Percentiles rank a stretch among this genome's conserved stretches.
Conservation (phyloP, 37 sponge, comb jelly and placozoan genomes). For the Haliclona indistincta region DNA sequence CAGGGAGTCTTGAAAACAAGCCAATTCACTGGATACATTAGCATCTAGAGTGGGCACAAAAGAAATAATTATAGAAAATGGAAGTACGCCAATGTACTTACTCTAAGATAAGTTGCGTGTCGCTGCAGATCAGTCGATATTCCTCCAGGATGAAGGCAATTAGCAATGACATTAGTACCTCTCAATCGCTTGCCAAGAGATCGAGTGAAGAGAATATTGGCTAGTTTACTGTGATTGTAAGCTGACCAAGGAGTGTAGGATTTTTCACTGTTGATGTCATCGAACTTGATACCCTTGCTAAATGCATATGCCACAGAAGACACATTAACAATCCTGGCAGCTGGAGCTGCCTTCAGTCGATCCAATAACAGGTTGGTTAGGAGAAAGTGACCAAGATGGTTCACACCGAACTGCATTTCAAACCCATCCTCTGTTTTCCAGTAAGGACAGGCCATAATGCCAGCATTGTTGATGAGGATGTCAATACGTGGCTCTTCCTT, state of each 20-base stretch:
- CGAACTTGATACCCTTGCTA: slow-evolving; percentile 38
- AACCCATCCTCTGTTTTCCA: slow-evolving; percentile 65
- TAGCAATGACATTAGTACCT: slow-evolving; percentile 61
- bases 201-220: slow-evolving; percentile 69
- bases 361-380: slow-evolving; percentile 73
- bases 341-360: slow-evolving; percentile 52
- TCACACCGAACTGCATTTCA: slow-evolving; percentile 80
- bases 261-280: slow-evolving; percentile 59
- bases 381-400: slow-evolving; percentile 85
- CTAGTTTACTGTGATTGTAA: slow-evolving; percentile 66
- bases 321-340: slow-evolving; percentile 56
- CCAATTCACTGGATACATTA: neutral
- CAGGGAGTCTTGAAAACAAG: slow-evolving; percentile 50
- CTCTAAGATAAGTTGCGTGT: no score
- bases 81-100: neutral
- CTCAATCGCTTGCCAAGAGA: slow-evolving; percentile 39
- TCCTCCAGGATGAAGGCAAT: slow-evolving; percentile 63
- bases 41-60: neutral
- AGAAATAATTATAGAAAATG: neutral
- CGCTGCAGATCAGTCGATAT: slow-evolving; percentile 53
- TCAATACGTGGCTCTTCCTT: slow-evolving; percentile 50
- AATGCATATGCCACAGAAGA: slow-evolving; percentile 47
- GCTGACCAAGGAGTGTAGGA: slow-evolving; percentile 19
- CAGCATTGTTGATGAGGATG: slow-evolving; percentile 87
- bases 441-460: slow-evolving; percentile 67